phyloP scores from a whole-genome alignment of 2,113 vertebrate species.

The Athene noctua region DNA sequence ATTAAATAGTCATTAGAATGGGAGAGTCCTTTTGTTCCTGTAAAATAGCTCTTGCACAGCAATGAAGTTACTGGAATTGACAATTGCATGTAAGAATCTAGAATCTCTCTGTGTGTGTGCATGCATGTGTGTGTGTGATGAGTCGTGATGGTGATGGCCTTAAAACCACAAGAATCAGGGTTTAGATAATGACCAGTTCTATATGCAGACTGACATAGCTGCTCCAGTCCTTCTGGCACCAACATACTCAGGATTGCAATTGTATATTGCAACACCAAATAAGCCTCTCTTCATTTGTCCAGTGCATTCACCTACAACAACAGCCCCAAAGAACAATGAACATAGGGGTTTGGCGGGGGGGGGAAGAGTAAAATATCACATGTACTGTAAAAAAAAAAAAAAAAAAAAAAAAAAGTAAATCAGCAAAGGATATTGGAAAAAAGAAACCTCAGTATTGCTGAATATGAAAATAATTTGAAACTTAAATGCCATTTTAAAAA shows the following conservation, averaged over 20 bases:
- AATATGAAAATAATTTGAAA: neutral
- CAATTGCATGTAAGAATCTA: neutral
- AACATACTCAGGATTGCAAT: neutral
- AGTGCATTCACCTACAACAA: neutral
- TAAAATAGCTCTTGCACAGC: neutral
- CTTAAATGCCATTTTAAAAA: neutral
- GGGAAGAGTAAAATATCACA: neutral
- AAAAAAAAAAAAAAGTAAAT: neutral
- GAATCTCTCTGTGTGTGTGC: accelerated
- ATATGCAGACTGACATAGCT: neutral
- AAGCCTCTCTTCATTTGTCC: neutral
- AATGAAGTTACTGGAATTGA: neutral
- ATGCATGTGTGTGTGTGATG: neutral
- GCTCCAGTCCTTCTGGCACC: neutral
- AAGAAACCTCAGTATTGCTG: neutral
- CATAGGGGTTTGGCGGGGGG: neutral
- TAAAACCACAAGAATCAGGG: neutral
- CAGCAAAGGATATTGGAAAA: neutral
- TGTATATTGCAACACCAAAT: neutral
- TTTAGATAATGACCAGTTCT: neutral
- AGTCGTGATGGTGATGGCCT: neutral
- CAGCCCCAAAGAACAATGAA: neutral
- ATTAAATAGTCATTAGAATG: conserved; percentile 9
- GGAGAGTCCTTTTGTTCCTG: neutral
- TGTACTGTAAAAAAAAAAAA: neutral